Percentiles rank a stretch among this genome's conserved stretches.
Evolutionary conservation across 1,140 invertebrate genomes (phyloP).

Genomic region (Dufourea novaeangliae): DNA sequence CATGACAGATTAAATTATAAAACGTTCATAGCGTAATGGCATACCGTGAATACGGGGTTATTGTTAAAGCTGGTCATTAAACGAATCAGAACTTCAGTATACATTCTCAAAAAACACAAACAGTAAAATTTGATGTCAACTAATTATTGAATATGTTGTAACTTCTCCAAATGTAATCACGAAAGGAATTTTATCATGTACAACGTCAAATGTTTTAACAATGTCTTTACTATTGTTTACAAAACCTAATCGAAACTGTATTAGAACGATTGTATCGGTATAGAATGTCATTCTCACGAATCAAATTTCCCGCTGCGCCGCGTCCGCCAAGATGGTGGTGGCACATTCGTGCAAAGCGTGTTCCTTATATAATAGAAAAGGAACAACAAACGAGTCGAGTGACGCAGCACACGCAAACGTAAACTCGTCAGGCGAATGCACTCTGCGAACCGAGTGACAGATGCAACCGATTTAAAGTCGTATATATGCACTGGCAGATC

Average conservation of each 20-base stretch:
- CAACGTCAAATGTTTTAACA: no score
- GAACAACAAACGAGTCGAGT: slow-evolving; percentile 48
- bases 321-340: slow-evolving; percentile 56
- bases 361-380: slow-evolving; percentile 65
- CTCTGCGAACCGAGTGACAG: neutral
- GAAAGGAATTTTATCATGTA: no score
- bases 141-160: neutral
- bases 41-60: slow-evolving; percentile 30
- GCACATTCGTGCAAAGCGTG: slow-evolving; percentile 50
- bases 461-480: neutral
- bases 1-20: slow-evolving; percentile 49
- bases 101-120: neutral
- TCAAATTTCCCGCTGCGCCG: slow-evolving; percentile 45
- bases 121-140: neutral
- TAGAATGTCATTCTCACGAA: neutral
- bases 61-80: slow-evolving; percentile 49
- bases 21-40: slow-evolving; percentile 45
- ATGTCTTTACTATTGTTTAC: no score
- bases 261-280: neutral
- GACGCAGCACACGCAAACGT: slow-evolving; percentile 26
- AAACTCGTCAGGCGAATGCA: slow-evolving; percentile 16
- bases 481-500: neutral
- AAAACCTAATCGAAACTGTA: no score
- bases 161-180: no score
- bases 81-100: slow-evolving; percentile 36